A percentile compares a stretch with the other conserved stretches of the same genome.
These are phyloP conservation scores for Crotalus adamanteus DNA, from an alignment of 2,797 vertebrate genomes.

Conservation along the genomic window DNA sequence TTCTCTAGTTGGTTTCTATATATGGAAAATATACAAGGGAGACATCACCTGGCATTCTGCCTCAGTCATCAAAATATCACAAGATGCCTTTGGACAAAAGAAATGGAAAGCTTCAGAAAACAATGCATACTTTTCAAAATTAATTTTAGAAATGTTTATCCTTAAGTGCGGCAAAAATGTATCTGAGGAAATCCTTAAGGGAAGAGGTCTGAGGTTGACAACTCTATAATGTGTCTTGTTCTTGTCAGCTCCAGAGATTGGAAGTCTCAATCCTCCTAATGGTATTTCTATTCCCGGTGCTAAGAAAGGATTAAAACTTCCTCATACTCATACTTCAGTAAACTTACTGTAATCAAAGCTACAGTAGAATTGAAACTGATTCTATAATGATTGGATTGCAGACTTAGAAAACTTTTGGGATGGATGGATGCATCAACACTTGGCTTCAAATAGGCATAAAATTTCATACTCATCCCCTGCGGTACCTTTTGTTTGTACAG, in stretches of 20 bases:
- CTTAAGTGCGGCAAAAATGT: not conserved
- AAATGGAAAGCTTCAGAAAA: not conserved
- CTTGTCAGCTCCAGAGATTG: not conserved
- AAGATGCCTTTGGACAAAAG: not conserved
- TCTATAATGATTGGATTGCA: not conserved
- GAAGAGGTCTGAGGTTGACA: not conserved
- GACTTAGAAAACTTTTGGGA: not conserved
- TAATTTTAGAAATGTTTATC: not conserved
- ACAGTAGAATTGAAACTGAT: not conserved
- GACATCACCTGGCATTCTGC: not conserved
- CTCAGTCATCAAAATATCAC: not conserved
- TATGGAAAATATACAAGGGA: not conserved
- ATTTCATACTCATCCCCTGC: conserved; percentile 36
- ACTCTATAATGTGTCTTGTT: not conserved
- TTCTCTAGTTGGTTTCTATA: not conserved
- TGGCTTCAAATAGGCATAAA: not conserved
- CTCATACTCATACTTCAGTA: not conserved
- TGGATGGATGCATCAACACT: not conserved
- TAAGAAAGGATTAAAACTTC: not conserved
- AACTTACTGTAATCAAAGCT: not conserved
- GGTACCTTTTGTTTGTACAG: not conserved
- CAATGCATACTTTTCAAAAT: not conserved
- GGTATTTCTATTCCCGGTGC: not conserved
- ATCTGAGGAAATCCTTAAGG: not conserved
- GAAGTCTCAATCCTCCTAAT: not conserved